These are phyloP conservation scores for Archilochus colubris DNA, from an alignment of 2,113 vertebrate species.

Conservation along the genomic window DNA sequence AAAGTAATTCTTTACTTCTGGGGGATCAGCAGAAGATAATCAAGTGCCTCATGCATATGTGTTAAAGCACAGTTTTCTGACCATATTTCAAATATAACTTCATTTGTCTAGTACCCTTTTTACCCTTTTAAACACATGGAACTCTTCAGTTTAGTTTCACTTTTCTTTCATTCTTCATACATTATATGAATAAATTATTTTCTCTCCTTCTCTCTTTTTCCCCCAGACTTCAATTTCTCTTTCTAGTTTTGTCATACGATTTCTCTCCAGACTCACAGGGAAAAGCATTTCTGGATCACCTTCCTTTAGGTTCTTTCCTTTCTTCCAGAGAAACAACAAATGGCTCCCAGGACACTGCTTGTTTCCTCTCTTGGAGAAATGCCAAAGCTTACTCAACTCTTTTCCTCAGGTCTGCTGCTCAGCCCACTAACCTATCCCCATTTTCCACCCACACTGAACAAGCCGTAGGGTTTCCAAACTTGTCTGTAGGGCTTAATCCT, in stretches of 20 bases:
- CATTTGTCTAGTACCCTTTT: neutral
- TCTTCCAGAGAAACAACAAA: neutral
- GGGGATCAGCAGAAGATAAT: neutral
- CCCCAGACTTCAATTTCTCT: neutral
- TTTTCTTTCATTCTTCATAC: neutral
- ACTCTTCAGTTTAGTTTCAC: slow-evolving; percentile 21
- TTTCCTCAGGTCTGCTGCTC: slow-evolving; percentile 39
- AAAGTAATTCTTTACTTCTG: neutral
- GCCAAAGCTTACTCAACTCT: slow-evolving; percentile 33
- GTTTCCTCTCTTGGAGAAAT: slow-evolving; percentile 23
- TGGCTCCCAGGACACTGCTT: neutral
- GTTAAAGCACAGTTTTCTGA: neutral
- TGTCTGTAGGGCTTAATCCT: slow-evolving; percentile 24
- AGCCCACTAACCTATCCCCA: slow-evolving; percentile 31
- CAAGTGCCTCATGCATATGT: neutral
- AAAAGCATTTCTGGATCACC: neutral
- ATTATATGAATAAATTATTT: slow-evolving; percentile 1
- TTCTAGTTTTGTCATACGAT: neutral
- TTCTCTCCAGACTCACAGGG: neutral
- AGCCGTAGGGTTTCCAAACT: slow-evolving; percentile 37
- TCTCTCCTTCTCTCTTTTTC: neutral
- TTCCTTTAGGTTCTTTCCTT: neutral
- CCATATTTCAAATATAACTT: neutral
- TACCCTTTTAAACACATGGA: neutral
- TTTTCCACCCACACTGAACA: slow-evolving; percentile 30